Conservation (phyloP, 2,888 invertebrate genomes). For the Teleiodes luculella region DNA sequence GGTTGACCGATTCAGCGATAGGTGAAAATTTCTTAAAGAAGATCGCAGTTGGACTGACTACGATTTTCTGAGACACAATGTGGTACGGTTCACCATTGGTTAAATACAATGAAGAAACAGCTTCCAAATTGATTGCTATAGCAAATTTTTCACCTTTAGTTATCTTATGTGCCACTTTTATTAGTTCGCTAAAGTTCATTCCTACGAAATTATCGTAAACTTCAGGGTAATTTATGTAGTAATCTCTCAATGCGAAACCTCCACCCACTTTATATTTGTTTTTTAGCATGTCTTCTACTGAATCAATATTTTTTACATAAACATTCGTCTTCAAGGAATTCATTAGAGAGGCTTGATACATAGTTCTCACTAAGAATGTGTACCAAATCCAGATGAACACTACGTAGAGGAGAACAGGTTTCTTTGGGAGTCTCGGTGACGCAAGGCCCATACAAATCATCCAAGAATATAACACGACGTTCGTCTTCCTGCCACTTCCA, state of each 20-base stretch:
- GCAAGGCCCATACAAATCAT: constrained; percentile 45
- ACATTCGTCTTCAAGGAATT: constrained; percentile 51
- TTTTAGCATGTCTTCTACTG: constrained; percentile 48
- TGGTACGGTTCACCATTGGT: constrained; percentile 37
- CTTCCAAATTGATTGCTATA: constrained; percentile 48
- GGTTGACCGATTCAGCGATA: constrained; percentile 39
- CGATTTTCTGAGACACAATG: constrained; percentile 43
- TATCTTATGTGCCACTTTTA: constrained; percentile 36
- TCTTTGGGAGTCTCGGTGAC: constrained; percentile 41
- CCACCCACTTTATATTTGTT: constrained; percentile 55
- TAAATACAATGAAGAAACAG: constrained; percentile 35
- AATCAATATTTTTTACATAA: constrained; percentile 41
- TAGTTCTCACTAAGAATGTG: constrained; percentile 56
- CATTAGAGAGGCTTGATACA: constrained; percentile 60
- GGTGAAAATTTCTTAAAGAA: constrained; percentile 63
- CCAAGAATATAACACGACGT: constrained; percentile 50
- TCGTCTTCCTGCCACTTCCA: constrained; percentile 20
- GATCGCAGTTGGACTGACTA: constrained; percentile 45
- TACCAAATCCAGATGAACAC: constrained; percentile 57
- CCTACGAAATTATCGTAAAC: constrained; percentile 49
- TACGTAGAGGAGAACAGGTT: constrained; percentile 39
- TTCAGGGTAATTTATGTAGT: constrained; percentile 44
- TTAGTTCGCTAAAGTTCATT: constrained; percentile 38
- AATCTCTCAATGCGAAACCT: constrained; percentile 50
- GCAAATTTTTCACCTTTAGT: constrained; percentile 50